These are phyloP conservation scores for Xenops minutus DNA, from an alignment of 2,797 vertebrate species.

Conservation along the genomic window DNA sequence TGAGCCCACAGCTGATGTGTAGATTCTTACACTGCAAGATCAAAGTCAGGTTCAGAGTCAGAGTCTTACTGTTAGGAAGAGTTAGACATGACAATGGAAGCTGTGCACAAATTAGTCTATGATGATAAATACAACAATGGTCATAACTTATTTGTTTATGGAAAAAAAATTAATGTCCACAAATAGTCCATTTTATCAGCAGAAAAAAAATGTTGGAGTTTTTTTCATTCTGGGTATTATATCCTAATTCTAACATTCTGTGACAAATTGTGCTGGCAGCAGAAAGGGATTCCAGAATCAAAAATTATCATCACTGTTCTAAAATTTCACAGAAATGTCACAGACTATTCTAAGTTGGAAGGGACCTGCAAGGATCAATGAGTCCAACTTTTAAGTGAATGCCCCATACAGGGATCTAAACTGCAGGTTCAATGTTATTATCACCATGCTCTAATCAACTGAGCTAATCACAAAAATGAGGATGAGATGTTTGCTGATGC, in stretches of 20 bases:
- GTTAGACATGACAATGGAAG: background rate
- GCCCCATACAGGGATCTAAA: background rate
- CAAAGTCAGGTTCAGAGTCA: background rate
- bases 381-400: background rate
- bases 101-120: background rate
- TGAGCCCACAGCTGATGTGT: background rate
- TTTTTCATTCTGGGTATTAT: background rate
- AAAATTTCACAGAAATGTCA: background rate
- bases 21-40: background rate
- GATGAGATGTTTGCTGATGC: background rate
- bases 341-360: background rate
- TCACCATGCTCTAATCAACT: background rate
- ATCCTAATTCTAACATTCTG: background rate
- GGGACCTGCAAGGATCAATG: background rate
- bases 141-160: background rate
- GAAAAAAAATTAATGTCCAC: background rate
- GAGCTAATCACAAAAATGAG: background rate
- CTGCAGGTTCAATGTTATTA: background rate
- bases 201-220: background rate
- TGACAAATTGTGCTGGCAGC: background rate
- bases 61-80: background rate
- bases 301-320: background rate
- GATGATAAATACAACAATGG: background rate
- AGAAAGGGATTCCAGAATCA: background rate
- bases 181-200: background rate